These are phyloP conservation scores for Ceyx erithaca DNA, from an alignment of 2,797 vertebrate genomes.

Conservation along the genomic window DNA sequence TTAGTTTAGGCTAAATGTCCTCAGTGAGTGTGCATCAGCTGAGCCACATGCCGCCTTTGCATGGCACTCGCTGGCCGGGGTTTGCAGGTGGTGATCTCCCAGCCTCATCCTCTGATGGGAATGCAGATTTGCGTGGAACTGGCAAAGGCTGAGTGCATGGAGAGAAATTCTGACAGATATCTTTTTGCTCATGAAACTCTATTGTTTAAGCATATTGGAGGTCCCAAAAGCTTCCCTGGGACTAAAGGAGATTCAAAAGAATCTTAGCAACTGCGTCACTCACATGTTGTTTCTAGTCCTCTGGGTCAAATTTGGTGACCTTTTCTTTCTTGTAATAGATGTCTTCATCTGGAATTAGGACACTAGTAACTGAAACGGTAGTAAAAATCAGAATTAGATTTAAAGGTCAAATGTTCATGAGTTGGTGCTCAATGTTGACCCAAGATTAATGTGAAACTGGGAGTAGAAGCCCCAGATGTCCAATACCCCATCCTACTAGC, in stretches of 20 bases:
- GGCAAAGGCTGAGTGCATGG: neutral
- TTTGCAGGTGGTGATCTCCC: neutral
- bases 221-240: neutral
- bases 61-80: rapidly evolving
- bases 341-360: neutral
- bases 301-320: neutral
- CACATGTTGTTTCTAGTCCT: neutral
- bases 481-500: neutral
- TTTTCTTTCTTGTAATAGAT: neutral
- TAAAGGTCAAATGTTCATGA: neutral
- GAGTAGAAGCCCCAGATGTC: neutral
- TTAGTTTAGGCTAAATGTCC: neutral
- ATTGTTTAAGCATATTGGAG: neutral
- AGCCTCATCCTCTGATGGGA: neutral
- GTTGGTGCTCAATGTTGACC: neutral
- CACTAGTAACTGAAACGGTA: neutral
- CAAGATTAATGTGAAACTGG: neutral
- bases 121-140: neutral
- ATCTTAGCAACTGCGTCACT: neutral
- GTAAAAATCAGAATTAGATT: neutral
- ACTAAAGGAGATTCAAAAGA: neutral
- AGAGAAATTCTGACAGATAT: neutral
- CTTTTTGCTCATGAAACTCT: neutral
- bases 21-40: neutral
- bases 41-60: neutral